These are phyloP conservation scores for Drosophila saltans DNA, from an alignment of 1,140 invertebrate genomes.

Conservation along the genomic window DNA sequence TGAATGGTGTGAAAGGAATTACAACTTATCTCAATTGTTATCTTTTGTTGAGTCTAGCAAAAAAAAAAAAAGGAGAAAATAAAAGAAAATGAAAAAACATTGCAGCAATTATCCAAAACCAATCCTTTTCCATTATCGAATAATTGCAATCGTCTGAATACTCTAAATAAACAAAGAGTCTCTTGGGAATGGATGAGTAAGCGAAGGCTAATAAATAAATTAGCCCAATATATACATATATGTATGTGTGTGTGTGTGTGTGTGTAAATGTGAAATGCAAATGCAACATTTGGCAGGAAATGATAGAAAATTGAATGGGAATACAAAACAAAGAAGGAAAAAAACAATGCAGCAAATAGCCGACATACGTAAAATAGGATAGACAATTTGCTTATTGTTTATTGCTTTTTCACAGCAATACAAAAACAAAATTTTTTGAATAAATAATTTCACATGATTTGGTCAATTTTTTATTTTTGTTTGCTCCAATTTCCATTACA, in stretches of 20 bases:
- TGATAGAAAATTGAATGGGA: conserved; percentile 64
- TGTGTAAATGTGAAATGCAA: conserved; percentile 22
- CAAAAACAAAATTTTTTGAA: conserved; percentile 10
- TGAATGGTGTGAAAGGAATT: no score
- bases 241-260: neutral
- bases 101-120: neutral
- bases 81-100: neutral
- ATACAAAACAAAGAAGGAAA: conserved; percentile 14
- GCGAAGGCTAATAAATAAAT: conserved; percentile 51
- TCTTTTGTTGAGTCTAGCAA: no score
- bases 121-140: conserved; percentile 27
- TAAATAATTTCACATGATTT: conserved; percentile 20
- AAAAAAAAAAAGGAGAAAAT: no score
- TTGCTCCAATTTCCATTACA: conserved; percentile 10
- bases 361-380: conserved; percentile 11
- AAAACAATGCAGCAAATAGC: neutral
- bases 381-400: conserved; percentile 39
- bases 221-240: conserved; percentile 18
- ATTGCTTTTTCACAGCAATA: conserved; percentile 24
- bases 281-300: conserved; percentile 40
- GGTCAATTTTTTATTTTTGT: neutral
- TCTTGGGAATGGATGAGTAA: neutral
- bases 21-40: no score
- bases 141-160: conserved; percentile 46
- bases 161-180: conserved; percentile 11